phyloP scores from a whole-genome alignment of 2,113 vertebrate genomes.

The Monarcha castaneiventris region DNA sequence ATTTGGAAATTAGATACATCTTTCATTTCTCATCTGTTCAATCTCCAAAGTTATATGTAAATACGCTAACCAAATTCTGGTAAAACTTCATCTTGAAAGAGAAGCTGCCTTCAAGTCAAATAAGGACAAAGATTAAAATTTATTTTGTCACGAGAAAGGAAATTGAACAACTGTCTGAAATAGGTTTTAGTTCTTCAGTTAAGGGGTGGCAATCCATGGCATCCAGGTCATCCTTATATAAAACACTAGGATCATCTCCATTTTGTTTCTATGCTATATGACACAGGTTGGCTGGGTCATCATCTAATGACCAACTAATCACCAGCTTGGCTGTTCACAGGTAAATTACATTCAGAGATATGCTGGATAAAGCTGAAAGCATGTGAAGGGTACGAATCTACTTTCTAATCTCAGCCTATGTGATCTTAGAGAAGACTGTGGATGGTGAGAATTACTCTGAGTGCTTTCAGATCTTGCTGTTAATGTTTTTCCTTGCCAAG shows the following conservation, averaged over 20 bases:
- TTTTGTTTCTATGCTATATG: not conserved
- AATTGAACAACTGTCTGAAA: not conserved
- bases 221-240: not conserved
- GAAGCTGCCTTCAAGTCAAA: not conserved
- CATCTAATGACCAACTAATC: not conserved
- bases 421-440: not conserved
- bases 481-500: not conserved
- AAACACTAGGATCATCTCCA: not conserved
- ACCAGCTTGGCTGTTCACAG: not conserved
- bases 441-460: not conserved
- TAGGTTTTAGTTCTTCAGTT: not conserved
- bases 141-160: not conserved
- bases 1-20: not conserved
- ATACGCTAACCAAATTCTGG: not conserved
- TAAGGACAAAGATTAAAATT: not conserved
- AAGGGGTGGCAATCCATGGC: not conserved
- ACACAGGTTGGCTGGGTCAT: not conserved
- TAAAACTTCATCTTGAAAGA: not conserved
- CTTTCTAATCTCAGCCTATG: not conserved
- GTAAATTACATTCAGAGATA: not conserved
- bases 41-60: not conserved
- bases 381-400: not conserved
- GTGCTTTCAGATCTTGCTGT: not conserved
- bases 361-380: not conserved
- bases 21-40: not conserved